Evolutionary conservation across 2,888 invertebrate species (phyloP).

Genomic region (Nomada hirtipes): DNA sequence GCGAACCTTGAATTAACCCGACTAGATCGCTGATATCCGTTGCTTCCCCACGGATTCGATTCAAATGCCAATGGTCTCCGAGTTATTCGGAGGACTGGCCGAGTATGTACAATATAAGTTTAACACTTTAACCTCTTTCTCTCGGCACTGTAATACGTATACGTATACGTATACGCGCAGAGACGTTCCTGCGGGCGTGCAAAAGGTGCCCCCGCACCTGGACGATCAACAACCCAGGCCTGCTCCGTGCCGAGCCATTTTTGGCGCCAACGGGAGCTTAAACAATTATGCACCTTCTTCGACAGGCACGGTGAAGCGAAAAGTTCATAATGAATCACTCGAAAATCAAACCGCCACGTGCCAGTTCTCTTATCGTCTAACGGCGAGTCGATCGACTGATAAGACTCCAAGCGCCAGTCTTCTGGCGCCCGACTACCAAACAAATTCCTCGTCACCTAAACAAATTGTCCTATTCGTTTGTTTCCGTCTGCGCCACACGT

Average conservation of each 20-base stretch:
- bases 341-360: slow-evolving; percentile 22
- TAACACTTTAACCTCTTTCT: too few relatives aligned
- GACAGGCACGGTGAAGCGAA: too few relatives aligned
- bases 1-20: slow-evolving; percentile 20
- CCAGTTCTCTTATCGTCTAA: neutral
- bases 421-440: neutral
- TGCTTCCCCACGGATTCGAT: slow-evolving; percentile 8
- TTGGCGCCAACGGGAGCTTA: neutral
- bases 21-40: slow-evolving; percentile 54
- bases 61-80: neutral
- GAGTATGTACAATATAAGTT: too few relatives aligned
- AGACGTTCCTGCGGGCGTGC: too few relatives aligned
- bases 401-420: neutral
- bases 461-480: too few relatives aligned
- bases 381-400: neutral
- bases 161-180: too few relatives aligned
- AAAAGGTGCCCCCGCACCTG: too few relatives aligned
- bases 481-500: neutral
- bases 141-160: too few relatives aligned
- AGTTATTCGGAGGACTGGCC: neutral
- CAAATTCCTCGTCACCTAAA: too few relatives aligned
- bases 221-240: too few relatives aligned
- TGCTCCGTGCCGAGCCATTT: too few relatives aligned
- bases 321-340: neutral
- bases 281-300: neutral